Evolutionary conservation across 2,797 vertebrate genomes (phyloP), one percentile per base, ranked within the genome.

Genomic region (Sebastes paucispinis): DNA sequence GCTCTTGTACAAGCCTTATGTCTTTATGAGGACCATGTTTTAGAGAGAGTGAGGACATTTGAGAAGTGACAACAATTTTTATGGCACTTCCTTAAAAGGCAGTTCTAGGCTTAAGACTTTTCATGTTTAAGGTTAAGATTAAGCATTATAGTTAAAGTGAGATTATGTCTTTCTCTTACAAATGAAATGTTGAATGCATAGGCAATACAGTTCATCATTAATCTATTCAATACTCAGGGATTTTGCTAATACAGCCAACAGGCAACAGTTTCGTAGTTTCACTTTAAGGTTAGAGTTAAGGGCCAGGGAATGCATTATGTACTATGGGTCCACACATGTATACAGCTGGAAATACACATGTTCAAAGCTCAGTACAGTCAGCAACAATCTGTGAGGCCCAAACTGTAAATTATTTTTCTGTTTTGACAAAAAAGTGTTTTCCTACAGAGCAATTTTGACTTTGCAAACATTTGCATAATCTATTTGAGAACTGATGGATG

Each of bases 311-410:
- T 0, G 16, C 43, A 47, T 47, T 47, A 47, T 47, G 43, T 47
- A 18, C 0, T 20, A 18, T 1, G 16, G 47, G 47, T 50, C 47
- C 16, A 0, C 43, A 50, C 0, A 50, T 20, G 47, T 50, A 50
- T 50, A 50, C n/a, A 8, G 1, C 43, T 52, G 43, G 3, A 12
- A 18, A 24, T 12, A 13, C 9, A 31, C 11, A 52, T 68, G 8
- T 70, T 70, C 14, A 31, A 12, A 32, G 9, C 13, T 69, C 27
- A 18, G 11, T 16, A 8, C 9, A 57, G 6, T 43, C 27, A 32
- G 18, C 43, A 47, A 20, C 39, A 43, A 43, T 43, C 39, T 43
- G 39, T 43, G 39, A 43, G 36, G 36, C 0, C 36, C 13, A 39
- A 39, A 39, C 13, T 1, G 36, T 39, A 43, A 16, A 43, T 43